Evolutionary conservation across 2,888 invertebrate species (phyloP).

Genomic region (Heliconius aoede): DNA sequence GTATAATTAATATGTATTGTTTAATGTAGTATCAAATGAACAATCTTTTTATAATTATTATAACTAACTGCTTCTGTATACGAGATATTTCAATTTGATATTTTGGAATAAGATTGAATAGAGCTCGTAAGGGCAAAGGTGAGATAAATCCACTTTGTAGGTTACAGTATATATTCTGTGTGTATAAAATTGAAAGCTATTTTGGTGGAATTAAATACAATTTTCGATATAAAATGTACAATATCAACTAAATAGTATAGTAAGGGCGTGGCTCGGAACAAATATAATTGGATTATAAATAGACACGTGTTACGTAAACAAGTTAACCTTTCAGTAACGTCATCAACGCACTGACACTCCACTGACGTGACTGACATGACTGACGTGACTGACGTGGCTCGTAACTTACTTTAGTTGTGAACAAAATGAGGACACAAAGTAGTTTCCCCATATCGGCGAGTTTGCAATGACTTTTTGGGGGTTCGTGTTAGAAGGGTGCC

Average conservation of each 20-base stretch:
- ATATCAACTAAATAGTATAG: neutral
- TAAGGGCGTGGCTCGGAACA: neutral
- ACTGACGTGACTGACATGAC: conserved; percentile 48
- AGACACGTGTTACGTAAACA: conserved; percentile 2
- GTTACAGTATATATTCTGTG: conserved; percentile 12
- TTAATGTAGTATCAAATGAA: no score
- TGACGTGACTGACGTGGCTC: conserved; percentile 42
- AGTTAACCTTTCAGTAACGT: conserved; percentile 55
- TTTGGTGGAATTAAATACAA: conserved; percentile 7
- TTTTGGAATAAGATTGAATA: conserved; percentile 7
- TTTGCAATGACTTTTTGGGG: conserved; percentile 23
- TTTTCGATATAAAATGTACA: conserved; percentile 1
- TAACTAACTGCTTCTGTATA: neutral
- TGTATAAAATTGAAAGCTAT: conserved; percentile 18
- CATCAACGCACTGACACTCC: conserved; percentile 62
- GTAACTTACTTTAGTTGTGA: conserved; percentile 34
- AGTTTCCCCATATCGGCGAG: conserved; percentile 23
- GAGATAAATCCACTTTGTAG: conserved; percentile 3
- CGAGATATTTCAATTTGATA: conserved; percentile 10
- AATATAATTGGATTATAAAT: conserved; percentile 11
- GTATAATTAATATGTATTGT: no score
- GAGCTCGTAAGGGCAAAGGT: conserved; percentile 22
- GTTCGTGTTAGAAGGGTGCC: conserved; percentile 3
- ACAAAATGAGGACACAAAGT: conserved; percentile 27
- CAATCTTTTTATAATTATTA: neutral